phyloP scores from a whole-genome alignment of 2,888 invertebrate species.

The Gymnocheta viridis region DNA sequence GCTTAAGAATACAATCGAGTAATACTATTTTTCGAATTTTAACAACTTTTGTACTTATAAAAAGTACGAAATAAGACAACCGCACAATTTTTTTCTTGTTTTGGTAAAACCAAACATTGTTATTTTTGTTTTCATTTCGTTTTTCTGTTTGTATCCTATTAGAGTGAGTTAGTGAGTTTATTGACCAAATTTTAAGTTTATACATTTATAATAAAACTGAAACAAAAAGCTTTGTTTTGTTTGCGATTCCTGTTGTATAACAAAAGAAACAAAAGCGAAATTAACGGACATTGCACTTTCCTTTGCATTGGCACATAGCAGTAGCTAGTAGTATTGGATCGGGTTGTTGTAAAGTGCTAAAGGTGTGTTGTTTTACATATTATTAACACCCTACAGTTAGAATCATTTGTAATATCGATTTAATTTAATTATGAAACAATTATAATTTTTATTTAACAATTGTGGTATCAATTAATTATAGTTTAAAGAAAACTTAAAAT shows the following conservation, averaged over 20 bases:
- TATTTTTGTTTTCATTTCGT: conserved; percentile 22
- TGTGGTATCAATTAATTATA: too few species aligned
- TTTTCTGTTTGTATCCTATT: not conserved
- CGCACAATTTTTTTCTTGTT: not conserved
- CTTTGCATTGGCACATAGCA: too few species aligned
- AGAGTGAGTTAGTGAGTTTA: conserved; percentile 13
- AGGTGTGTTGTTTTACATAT: not conserved
- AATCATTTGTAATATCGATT: conserved; percentile 37
- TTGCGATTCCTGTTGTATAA: conserved; percentile 24
- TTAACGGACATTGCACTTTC: conserved; percentile 39
- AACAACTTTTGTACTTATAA: not conserved
- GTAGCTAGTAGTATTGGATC: too few species aligned
- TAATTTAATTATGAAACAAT: conserved; percentile 36
- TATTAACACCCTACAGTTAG: conserved; percentile 28
- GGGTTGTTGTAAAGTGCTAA: conserved; percentile 38
- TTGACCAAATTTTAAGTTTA: conserved; percentile 10
- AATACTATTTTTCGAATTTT: too few species aligned
- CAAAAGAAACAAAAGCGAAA: conserved; percentile 19
- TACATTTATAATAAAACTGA: not conserved
- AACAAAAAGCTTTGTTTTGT: conserved; percentile 32
- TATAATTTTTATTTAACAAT: too few species aligned
- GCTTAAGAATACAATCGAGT: too few species aligned
- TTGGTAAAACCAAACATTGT: conserved; percentile 8
- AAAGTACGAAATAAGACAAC: conserved; percentile 2
- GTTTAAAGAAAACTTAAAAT: too few species aligned